A percentile compares a stretch with the other conserved stretches of the same genome.
Conservation (phyloP, 53 echinoderm and acorn worm genomes). For the Hippasteria phrygiana region DNA sequence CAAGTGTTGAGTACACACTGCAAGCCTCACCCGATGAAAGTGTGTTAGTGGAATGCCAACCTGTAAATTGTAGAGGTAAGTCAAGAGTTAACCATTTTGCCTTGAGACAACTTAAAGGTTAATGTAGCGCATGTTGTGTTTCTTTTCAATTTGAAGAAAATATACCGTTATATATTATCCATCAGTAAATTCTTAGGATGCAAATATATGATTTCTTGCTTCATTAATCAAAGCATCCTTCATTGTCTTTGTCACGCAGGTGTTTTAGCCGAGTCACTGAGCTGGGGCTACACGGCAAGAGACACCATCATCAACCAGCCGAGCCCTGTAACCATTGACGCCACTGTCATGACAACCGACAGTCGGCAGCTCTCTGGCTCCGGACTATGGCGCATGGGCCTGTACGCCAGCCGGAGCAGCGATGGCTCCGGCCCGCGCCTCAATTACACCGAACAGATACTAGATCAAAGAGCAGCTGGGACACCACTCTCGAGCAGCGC, state of each 20-base stretch:
- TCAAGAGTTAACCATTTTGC: not conserved
- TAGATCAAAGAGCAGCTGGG: constrained; percentile 50
- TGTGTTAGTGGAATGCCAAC: constrained; percentile 70
- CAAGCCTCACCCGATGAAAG: constrained; percentile 75
- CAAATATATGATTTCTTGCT: too few species aligned
- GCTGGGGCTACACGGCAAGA: constrained; percentile 79
- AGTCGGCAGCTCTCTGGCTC: constrained; percentile 81
- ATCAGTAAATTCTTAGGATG: too few species aligned
- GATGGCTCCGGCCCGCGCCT: constrained; percentile 81
- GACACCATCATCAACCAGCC: constrained; percentile 76
- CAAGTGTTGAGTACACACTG: constrained; percentile 78
- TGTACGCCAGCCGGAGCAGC: constrained; percentile 73
- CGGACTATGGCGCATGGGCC: constrained; percentile 82
- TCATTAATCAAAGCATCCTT: not conserved
- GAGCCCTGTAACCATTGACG: constrained; percentile 73
- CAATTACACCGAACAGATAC: constrained; percentile 76
- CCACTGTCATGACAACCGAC: constrained; percentile 73
- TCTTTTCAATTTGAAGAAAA: not conserved
- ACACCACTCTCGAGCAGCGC: constrained; percentile 40
- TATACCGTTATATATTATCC: too few species aligned
- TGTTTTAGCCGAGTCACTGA: constrained; percentile 75
- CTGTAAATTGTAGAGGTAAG: constrained; percentile 63
- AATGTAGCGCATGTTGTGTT: too few species aligned
- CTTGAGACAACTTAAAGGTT: not conserved
- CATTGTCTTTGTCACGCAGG: constrained; percentile 46